phyloP scores from a whole-genome alignment of 2,113 vertebrate genomes.

The Aspidoscelis tigris region DNA sequence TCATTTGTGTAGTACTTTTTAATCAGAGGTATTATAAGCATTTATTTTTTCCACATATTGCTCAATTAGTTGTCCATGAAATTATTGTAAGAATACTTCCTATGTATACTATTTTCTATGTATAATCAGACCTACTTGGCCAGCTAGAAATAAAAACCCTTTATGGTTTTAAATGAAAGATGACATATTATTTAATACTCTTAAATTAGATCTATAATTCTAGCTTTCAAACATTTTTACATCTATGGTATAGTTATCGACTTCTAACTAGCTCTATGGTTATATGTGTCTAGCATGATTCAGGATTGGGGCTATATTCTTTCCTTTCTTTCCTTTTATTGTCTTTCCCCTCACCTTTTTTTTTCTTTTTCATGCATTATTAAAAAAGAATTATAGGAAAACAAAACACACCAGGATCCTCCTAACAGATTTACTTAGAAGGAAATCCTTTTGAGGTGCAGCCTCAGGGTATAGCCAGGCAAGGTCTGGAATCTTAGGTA shows the following conservation, averaged over 20 bases:
- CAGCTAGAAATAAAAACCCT: background rate
- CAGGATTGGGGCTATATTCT: background rate
- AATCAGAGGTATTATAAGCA: background rate
- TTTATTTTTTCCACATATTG: conserved; percentile 12
- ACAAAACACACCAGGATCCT: conserved; percentile 14
- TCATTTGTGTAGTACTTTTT: conserved; percentile 8
- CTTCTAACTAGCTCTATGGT: background rate
- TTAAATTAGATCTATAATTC: conserved; percentile 24
- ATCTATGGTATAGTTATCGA: conserved; percentile 16
- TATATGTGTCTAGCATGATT: background rate
- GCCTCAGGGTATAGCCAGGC: background rate
- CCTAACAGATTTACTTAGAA: conserved; percentile 16
- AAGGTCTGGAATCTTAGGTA: background rate
- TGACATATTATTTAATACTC: conserved; percentile 10
- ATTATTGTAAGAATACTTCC: conserved; percentile 16
- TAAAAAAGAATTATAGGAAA: conserved; percentile 10
- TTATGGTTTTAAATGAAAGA: background rate
- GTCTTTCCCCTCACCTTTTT: background rate
- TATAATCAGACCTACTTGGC: background rate
- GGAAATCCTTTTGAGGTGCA: background rate
- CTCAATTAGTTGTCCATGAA: conserved; percentile 5
- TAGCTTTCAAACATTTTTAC: conserved; percentile 19
- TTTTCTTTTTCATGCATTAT: conserved; percentile 14
- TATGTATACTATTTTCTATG: conserved; percentile 19
- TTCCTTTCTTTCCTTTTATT: background rate